Evolutionary conservation across 2,888 invertebrate genomes (phyloP), one percentile per base, ranked within the genome.

Genomic region (Lasioglossum calceatum): DNA sequence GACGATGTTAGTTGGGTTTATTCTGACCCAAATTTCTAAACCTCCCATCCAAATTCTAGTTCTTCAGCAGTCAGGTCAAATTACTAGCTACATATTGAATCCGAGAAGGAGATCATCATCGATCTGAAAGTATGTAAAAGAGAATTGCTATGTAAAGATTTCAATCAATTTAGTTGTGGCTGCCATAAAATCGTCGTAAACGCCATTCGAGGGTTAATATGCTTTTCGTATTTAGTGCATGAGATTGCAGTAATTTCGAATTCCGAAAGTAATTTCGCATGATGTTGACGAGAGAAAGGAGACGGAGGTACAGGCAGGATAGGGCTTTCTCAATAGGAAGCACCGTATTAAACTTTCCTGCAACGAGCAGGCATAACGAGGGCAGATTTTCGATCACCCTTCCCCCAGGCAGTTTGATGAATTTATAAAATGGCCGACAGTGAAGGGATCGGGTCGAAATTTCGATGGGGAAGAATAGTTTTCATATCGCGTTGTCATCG

Each of bases 401-500:
- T 80, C 77, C 61, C 39, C 67, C 50, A 78, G 44, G 77, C 54
- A 39, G 27, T 88, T 74, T 88, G 92, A 92, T 91, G 88, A 91
- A 93, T 92, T 91, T 88, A 88, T 91, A 91, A 92, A 92, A 89
- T 71, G 86, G 76, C 81, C 76, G 72, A 61, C 73, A 79, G n/a
- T 12, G 23, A 73, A 77, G 77, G 42, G 58, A 42, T 72, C 36
- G 54, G 67, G 78, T 73, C 42, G 79, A 87, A 86, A 79, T 81
- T 79, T 76, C 84, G 67, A 83, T 47, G 73, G 36, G 47, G 82
- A 82, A 90, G 82, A 88, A 87, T 87, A 50, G 87, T 64, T 83
- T 77, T 72, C 75, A 42, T 84, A 87, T 86, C 90, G 90, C 90
- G 83, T 54, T 89, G 92, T 93, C 93, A 93, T 91, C 78, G 87